Base-by-base conservation (phyloP, 2,888 invertebrate genomes). In the Creontiades dilutus region DNA sequence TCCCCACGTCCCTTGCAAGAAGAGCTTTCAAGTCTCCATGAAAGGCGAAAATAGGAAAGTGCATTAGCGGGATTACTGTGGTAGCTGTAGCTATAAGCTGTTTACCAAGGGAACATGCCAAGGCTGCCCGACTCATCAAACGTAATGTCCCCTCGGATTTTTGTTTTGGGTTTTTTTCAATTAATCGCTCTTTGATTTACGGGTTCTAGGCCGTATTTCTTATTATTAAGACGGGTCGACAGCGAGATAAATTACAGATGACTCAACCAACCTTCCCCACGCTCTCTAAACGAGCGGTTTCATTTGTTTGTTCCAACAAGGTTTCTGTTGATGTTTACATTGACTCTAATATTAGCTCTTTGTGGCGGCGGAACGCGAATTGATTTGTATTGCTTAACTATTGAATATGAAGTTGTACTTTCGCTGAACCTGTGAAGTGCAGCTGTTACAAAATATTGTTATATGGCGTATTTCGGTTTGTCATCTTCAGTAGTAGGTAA, bases 171-270 rank as follows among this genome's bases (percentile, higher is more conserved):
- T 78, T 37, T 37, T 37, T 78, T 46, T 78, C 78, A 78, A 78
- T 78, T 78, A 78, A 78, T 78, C 19, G 78, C 19, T 46, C 11
- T 11, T 16, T 37, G 78, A 78, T 78, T 78, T 78, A 78, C n/a
- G 46, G 11, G n/a, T 16, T 78, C 46, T 78, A 14, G 78, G 78
- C 19, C 46, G 37, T 78, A 78, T 78, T 78, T 78, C 47, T 78
- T 78, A 37, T 78, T 78, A 78, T 19, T n/a, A 78, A n/a, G 46
- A 46, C 78, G 78, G 47, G 47, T 37, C 78, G 9, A 12, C 78
- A 12, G 46, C 16, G 78, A 46, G 78, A 78, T 78, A 78, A 78
- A 78, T 78, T 37, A 0, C 0, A 12, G 46, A 78, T 78, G 78
- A 37, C 28, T 78, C 78, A 78, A 46, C 78, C 2, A 37, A 37